Conservation (phyloP, 1,140 invertebrate species). For the Nixonia krombeini region DNA sequence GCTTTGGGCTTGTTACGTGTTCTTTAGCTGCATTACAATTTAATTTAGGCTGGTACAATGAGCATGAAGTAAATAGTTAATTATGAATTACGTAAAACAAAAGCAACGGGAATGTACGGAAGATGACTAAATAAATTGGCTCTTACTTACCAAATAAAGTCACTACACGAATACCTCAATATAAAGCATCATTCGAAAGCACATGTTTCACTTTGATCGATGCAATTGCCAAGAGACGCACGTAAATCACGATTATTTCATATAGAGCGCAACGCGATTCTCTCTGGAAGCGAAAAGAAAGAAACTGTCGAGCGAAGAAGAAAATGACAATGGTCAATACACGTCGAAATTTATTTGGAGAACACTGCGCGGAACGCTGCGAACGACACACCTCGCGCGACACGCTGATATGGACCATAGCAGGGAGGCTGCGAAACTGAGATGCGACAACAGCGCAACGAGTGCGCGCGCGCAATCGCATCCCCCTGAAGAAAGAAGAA, state of each 20-base stretch:
- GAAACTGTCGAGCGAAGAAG: too few relatives aligned
- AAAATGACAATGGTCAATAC: conserved; percentile 8
- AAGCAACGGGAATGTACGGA: too few relatives aligned
- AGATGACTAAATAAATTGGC: too few relatives aligned
- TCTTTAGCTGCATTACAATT: too few relatives aligned
- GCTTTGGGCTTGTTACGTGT: too few relatives aligned
- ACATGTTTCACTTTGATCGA: conserved; percentile 14
- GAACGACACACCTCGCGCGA: conserved; percentile 56
- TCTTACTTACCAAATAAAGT: conserved; percentile 21
- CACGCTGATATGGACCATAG: conserved; percentile 60
- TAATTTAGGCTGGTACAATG: too few relatives aligned
- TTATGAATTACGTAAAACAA: too few relatives aligned
- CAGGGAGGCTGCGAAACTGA: conserved; percentile 71
- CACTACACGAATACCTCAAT: background rate
- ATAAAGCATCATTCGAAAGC: conserved; percentile 3
- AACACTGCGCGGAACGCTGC: conserved; percentile 31
- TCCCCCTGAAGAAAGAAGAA: conserved; percentile 29
- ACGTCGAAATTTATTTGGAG: conserved; percentile 20
- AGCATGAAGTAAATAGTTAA: too few relatives aligned
- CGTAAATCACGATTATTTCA: too few relatives aligned
- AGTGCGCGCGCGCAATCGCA: conserved; percentile 60
- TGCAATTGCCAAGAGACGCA: background rate
- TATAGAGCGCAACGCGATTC: too few relatives aligned
- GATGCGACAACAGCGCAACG: conserved; percentile 59
- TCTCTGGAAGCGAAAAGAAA: too few relatives aligned